These are phyloP conservation scores for Hypomesus transpacificus DNA, from an alignment of 2,113 vertebrate genomes.

Conservation along the genomic window DNA sequence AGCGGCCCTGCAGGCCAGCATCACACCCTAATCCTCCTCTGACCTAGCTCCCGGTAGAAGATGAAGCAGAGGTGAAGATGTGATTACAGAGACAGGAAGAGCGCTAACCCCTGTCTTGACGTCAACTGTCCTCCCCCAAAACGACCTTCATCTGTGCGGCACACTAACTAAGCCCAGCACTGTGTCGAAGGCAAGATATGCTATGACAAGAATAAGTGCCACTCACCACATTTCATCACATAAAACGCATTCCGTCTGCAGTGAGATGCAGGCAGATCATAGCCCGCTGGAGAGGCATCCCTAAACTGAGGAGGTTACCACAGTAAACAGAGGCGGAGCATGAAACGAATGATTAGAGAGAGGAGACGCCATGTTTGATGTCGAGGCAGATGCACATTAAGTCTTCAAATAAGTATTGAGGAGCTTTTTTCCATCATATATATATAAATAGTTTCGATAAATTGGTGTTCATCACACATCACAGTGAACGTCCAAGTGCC, in stretches of 20 bases:
- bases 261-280: slow-evolving; percentile 10
- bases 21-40: neutral
- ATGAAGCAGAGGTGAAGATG: neutral
- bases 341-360: slow-evolving; percentile 38
- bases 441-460: slow-evolving; percentile 11
- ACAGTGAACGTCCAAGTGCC: neutral
- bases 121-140: too few species aligned
- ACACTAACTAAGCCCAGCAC: neutral
- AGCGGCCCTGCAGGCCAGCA: too few species aligned
- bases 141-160: too few species aligned
- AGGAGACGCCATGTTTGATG: slow-evolving; percentile 21
- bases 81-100: neutral
- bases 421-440: neutral
- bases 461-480: neutral
- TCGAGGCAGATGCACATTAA: slow-evolving; percentile 25
- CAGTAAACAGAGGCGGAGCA: slow-evolving; percentile 22
- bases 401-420: slow-evolving; percentile 10
- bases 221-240: slow-evolving; percentile 10
- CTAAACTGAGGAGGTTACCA: slow-evolving; percentile 17
- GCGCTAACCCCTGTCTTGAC: too few species aligned
- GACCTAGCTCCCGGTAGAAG: neutral
- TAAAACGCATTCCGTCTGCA: slow-evolving; percentile 16
- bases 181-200: neutral
- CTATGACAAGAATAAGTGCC: slow-evolving; percentile 4
- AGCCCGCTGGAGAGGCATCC: slow-evolving; percentile 11